Evolutionary conservation across 2,888 invertebrate species (phyloP), one percentile per base, ranked within the genome.

Genomic region (Xanthia togata): DNA sequence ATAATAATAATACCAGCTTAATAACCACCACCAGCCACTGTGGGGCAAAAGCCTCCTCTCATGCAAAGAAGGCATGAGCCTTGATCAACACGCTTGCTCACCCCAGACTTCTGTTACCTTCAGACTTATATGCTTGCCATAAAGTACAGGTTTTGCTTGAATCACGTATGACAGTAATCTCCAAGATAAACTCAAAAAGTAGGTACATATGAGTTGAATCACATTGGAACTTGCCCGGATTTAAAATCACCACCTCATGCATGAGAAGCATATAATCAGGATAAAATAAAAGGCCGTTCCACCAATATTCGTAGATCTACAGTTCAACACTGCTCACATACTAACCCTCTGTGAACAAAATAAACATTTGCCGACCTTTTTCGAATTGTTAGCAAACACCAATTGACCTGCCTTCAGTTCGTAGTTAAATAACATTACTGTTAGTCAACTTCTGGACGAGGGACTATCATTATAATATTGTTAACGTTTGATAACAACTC

Each of bases 321-420:
- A 82, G n/a, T 35, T 41, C 57, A 23, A 41, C 50, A 20, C 12
- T 47, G 50, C 72, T 57, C 35, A 68, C 68, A 71, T 59, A 64
- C 70, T n/a, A 64, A 81, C 64, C 41, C 60, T 64, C 59, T 85
- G 75, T 75, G 89, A 85, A 87, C 87, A 88, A 90, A 92, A 92
- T 91, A 92, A 93, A 93, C 91, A 91, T 91, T 91, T 87, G 76
- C 87, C 88, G 79, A 89, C 90, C 92, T 89, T 87, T 87, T 82
- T 79, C 78, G 44, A 57, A 73, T 73, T 35, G 65, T 55, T 57
- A 81, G 77, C 90, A 91, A 91, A 87, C 85, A 87, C 86, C 83
- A 86, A 87, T 89, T 90, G 91, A 91, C 87, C 89, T 85, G 62
- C 79, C 74, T 76, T 67, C 65, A 70, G 82, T 72, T 76, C 76